phyloP scores from a whole-genome alignment of 2,797 vertebrate species.

The Anabacerthia variegaticeps region DNA sequence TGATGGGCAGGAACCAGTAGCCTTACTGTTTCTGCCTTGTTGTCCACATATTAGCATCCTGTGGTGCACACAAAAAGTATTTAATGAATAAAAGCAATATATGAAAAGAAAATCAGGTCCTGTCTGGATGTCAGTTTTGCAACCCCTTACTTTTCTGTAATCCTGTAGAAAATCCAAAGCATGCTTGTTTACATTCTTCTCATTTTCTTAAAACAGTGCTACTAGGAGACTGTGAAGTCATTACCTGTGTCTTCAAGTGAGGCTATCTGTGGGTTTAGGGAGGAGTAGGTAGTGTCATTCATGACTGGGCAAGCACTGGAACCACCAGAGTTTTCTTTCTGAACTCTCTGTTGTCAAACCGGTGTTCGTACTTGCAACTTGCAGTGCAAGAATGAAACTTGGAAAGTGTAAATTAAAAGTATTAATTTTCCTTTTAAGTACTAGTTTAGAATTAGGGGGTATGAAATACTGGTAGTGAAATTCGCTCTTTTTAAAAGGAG shows the following conservation, averaged over 20 bases:
- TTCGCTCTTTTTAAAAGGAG: background rate
- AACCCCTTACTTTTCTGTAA: background rate
- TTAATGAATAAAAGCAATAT: background rate
- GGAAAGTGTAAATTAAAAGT: background rate
- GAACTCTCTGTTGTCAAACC: background rate
- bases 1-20: background rate
- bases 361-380: background rate
- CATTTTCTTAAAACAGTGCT: background rate
- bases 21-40: background rate
- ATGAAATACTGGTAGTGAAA: background rate
- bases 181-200: background rate
- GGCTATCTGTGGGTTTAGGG: background rate
- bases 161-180: background rate
- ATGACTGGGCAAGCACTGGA: background rate
- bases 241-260: background rate
- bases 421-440: background rate
- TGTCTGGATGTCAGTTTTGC: background rate
- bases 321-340: background rate
- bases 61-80: background rate
- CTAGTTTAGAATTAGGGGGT: background rate
- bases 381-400: background rate
- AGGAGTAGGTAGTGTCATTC: background rate
- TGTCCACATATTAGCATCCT: background rate
- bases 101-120: background rate
- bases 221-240: background rate